Conservation (phyloP, 2,888 invertebrate genomes). For the Pasiphila rectangulata region DNA sequence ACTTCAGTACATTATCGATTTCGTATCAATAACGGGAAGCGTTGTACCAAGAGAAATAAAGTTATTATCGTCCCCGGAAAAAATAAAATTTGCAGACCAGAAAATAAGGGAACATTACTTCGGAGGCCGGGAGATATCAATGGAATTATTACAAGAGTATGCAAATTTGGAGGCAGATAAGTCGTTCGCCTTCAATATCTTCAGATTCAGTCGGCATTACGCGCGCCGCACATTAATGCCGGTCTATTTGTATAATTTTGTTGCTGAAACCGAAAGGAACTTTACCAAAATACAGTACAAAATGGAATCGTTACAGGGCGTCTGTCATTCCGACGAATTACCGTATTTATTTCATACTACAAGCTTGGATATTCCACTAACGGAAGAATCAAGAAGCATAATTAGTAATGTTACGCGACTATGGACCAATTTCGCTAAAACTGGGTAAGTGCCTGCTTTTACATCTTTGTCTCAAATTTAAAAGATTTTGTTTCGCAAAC, state of each 20-base stretch:
- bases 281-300: conserved; percentile 59
- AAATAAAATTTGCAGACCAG: conserved; percentile 44
- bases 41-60: conserved; percentile 70
- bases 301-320: conserved; percentile 57
- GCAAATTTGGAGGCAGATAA: conserved; percentile 58
- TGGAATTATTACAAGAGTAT: conserved; percentile 50
- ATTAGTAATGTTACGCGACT: conserved; percentile 54
- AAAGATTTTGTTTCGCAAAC: too few relatives aligned
- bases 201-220: conserved; percentile 60
- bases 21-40: conserved; percentile 47
- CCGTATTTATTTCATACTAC: conserved; percentile 65
- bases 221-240: conserved; percentile 41
- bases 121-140: conserved; percentile 45
- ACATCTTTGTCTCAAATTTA: too few relatives aligned
- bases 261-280: conserved; percentile 66
- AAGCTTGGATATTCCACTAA: conserved; percentile 57
- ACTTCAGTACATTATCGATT: conserved; percentile 41
- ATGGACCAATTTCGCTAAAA: conserved; percentile 65
- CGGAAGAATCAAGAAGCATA: conserved; percentile 51
- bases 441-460: conserved; percentile 66
- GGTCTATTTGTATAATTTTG: conserved; percentile 63
- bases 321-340: conserved; percentile 70
- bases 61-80: conserved; percentile 48
- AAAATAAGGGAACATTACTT: conserved; percentile 65
- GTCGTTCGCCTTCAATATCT: conserved; percentile 61